Conservation (phyloP, 2,113 vertebrate genomes). For the Hippocampus mohnikei region DNA sequence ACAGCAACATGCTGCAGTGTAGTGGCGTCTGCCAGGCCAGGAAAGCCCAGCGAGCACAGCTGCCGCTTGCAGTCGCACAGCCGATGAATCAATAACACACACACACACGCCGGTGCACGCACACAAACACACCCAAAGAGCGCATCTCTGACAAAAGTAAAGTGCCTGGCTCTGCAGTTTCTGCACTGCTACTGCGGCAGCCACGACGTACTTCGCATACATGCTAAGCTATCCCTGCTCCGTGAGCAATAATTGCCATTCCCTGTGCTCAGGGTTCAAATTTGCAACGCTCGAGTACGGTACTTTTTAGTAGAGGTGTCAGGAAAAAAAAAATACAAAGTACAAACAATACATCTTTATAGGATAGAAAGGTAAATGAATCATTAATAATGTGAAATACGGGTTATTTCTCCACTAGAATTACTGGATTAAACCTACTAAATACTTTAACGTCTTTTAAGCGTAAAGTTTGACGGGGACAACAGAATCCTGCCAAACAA, state of each 20-base stretch:
- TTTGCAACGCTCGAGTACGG: neutral
- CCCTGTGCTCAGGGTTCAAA: neutral
- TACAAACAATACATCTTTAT: too few species aligned
- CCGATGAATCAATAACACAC: conserved; percentile 64
- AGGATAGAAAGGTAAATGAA: too few species aligned
- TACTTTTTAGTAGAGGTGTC: neutral
- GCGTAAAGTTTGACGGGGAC: too few species aligned
- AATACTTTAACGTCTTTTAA: too few species aligned
- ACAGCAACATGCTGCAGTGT: conserved; percentile 57
- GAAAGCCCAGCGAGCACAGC: conserved; percentile 40
- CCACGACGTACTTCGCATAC: neutral
- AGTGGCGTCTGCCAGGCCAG: conserved; percentile 32
- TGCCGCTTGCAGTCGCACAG: conserved; percentile 53
- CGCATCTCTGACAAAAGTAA: conserved; percentile 32
- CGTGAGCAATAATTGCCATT: neutral
- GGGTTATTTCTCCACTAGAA: too few species aligned
- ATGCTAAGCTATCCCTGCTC: conserved; percentile 8
- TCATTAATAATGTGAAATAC: too few species aligned
- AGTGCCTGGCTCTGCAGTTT: conserved; percentile 57
- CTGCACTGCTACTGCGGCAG: conserved; percentile 50
- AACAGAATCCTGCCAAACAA: too few species aligned
- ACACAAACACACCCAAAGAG: conserved; percentile 2
- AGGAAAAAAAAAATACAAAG: too few species aligned
- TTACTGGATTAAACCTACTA: too few species aligned
- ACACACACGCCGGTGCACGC: conserved; percentile 1